Evolutionary conservation across 2,113 vertebrate species (phyloP), one percentile per base, ranked within the genome.

Genomic region (Phylloscopus whistleri): DNA sequence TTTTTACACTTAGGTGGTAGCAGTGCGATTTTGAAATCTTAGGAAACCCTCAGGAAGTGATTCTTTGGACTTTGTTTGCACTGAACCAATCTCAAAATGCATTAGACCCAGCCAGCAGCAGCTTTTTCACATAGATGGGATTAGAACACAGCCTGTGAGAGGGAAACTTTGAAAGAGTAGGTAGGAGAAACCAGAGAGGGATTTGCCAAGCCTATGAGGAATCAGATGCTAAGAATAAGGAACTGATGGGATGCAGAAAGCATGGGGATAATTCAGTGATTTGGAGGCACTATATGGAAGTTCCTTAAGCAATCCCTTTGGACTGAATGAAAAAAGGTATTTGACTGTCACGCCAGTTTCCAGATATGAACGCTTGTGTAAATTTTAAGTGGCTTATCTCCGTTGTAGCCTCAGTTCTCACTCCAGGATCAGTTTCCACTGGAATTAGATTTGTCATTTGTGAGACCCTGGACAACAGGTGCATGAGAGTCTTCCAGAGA

Each of bases 61-160:
- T 35, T 55, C 30, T 75, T 70, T 58, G 43, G 58, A 48, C 31
- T 63, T 74, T 20, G 39, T 53, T 73, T 58, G 48, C 52, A 55
- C 10, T 60, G 31, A 86, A 59, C 21, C 62, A 35, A 31, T 8
- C 60, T 53, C 62, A 75, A 74, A 94, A 69, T 11, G 43, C 52
- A 28, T 30, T 30, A 68, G 60, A 63, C 15, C 7, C 22, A 31
- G 5, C 23, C 43, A 70, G 23, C 23, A 63, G 35, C 31, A 77
- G 60, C 6, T 74, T 87, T 77, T 87, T 27, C 39, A 52, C 10
- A 19, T 2, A 59, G 16, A 27, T 11, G 31, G n/a, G 51, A 58
- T 33, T 18, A 19, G 37, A 89, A 66, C 0, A 0, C 7, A 24
- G 46, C 20, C 35, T 19, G 3, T 49, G n/a, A 55, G 62, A 63